phyloP scores from a whole-genome alignment of 2,888 invertebrate genomes.

The Cephus sareptanus region DNA sequence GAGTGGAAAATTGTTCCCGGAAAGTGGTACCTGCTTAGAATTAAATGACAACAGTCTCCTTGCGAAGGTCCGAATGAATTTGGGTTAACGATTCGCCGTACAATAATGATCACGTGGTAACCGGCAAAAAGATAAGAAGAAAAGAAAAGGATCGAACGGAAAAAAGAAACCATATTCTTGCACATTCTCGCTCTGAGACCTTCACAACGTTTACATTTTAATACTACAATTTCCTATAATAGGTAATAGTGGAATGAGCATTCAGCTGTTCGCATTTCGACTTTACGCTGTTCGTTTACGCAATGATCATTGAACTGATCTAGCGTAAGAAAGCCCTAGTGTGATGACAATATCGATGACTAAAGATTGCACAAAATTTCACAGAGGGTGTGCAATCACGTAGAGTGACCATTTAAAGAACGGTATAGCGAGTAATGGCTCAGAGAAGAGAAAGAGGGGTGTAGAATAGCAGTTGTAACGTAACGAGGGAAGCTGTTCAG shows the following conservation, averaged over 20 bases:
- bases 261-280: not conserved
- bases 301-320: not conserved
- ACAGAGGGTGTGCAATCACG: not conserved
- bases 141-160: constrained; percentile 4
- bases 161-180: constrained; percentile 3
- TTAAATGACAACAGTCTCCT: not conserved
- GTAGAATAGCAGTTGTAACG: not conserved
- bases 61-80: not conserved
- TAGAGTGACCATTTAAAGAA: not conserved
- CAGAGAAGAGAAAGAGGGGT: not conserved
- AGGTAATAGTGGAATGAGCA: not conserved
- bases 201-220: not conserved
- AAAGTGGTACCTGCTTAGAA: not conserved
- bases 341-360: not conserved
- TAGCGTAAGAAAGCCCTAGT: not conserved
- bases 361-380: not conserved
- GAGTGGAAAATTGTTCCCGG: not conserved
- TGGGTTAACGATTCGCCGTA: not conserved
- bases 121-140: not conserved
- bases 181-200: constrained; percentile 1
- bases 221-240: not conserved
- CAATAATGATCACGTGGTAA: not conserved
- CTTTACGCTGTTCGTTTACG: not conserved
- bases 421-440: not conserved
- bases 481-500: not conserved